Conservation (phyloP, 2,797 vertebrate genomes). For the Toxotes lorentzi region DNA sequence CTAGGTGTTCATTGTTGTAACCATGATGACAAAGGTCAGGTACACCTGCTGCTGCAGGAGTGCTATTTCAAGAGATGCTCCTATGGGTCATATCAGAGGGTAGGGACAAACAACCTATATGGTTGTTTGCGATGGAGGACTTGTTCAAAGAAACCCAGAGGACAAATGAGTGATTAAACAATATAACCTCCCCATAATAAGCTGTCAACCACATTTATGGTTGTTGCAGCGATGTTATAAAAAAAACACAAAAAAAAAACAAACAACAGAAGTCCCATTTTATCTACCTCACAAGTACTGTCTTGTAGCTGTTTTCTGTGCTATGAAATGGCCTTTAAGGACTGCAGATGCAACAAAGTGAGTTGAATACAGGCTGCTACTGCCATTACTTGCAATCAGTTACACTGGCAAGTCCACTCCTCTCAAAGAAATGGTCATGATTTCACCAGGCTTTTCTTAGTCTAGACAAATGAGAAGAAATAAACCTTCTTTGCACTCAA, state of each 20-base stretch:
- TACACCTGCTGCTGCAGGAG: not conserved
- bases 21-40: not conserved
- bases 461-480: conserved; percentile 53
- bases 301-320: conserved; percentile 26
- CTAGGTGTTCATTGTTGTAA: too few relatives aligned
- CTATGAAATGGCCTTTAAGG: conserved; percentile 26
- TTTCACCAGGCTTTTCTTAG: conserved; percentile 47
- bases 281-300: not conserved
- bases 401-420: conserved; percentile 39
- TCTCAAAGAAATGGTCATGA: conserved; percentile 50
- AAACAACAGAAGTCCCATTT: conserved; percentile 27
- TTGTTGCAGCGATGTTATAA: not conserved
- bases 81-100: not conserved
- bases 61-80: too few relatives aligned
- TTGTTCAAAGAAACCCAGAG: too few relatives aligned
- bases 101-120: not conserved
- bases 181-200: not conserved
- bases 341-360: conserved; percentile 36
- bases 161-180: not conserved
- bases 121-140: not conserved
- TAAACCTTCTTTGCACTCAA: conserved; percentile 38
- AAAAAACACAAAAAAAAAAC: not conserved
- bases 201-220: not conserved
- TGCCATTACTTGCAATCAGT: conserved; percentile 65
- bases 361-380: conserved; percentile 16